Evolutionary conservation across 2,797 vertebrate species (phyloP).

Genomic region (Scolopax bukidnonensis): DNA sequence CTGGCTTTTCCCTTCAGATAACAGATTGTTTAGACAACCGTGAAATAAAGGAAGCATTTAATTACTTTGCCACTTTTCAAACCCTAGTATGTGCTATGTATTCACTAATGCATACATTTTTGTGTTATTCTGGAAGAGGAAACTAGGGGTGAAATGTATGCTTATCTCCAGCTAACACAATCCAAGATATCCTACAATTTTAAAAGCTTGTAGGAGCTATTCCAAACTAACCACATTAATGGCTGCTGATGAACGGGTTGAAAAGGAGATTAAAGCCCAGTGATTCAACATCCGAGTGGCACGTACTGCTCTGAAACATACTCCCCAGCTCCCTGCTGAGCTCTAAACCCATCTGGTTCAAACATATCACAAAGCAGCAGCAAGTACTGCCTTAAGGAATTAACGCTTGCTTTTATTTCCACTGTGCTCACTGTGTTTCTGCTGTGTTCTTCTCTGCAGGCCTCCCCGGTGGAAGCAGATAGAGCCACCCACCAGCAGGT

Average conservation of each 20-base stretch:
- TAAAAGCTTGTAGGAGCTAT: background rate
- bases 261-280: conserved; percentile 26
- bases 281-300: background rate
- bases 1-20: conserved; percentile 48
- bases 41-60: conserved; percentile 67
- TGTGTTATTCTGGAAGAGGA: conserved; percentile 31
- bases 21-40: conserved; percentile 47
- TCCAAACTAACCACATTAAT: background rate
- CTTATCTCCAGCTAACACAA: conserved; percentile 50
- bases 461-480: conserved; percentile 19
- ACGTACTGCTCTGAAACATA: background rate
- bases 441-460: conserved; percentile 38
- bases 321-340: background rate
- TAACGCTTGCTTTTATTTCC: background rate
- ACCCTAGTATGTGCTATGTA: background rate
- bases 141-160: background rate
- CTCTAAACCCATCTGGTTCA: background rate
- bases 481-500: conserved; percentile 19
- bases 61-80: conserved; percentile 46
- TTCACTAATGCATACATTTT: background rate
- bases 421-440: background rate
- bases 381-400: background rate
- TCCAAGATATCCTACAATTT: conserved; percentile 25
- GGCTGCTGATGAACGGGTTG: background rate
- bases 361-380: background rate